Evolutionary conservation across 2,888 invertebrate species (phyloP).

Genomic region (Synanthedon myopaeformis): DNA sequence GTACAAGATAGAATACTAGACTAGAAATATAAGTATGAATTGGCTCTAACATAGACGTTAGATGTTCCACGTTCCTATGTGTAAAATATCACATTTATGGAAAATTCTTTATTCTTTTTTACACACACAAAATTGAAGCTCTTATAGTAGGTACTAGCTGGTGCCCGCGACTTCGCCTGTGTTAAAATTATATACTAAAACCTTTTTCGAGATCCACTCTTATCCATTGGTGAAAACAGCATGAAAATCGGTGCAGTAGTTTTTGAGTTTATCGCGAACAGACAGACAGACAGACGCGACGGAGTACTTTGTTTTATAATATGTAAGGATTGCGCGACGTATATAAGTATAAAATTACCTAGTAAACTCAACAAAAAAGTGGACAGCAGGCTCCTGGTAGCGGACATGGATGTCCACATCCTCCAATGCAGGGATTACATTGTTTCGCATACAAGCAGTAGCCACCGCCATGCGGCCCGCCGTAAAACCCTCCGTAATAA

Average conservation of each 20-base stretch:
- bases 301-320: too few relatives aligned
- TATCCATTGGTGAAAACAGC: too few relatives aligned
- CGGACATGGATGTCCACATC: slow-evolving; percentile 28
- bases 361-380: slow-evolving; percentile 20
- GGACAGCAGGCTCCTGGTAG: slow-evolving; percentile 29
- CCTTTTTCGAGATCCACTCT: too few relatives aligned
- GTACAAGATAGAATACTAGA: too few relatives aligned
- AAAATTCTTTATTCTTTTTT: background rate
- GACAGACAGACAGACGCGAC: too few relatives aligned
- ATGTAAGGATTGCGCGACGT: background rate
- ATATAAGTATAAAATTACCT: slow-evolving; percentile 1
- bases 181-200: too few relatives aligned
- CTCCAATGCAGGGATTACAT: slow-evolving; percentile 25
- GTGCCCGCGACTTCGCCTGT: too few relatives aligned
- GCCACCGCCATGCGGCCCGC: slow-evolving; percentile 45
- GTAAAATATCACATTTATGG: background rate
- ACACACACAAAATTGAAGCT: background rate
- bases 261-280: too few relatives aligned
- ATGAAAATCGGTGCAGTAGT: too few relatives aligned
- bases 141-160: background rate
- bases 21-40: background rate
- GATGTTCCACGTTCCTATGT: background rate
- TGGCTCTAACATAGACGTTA: background rate
- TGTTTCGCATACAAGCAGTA: slow-evolving; percentile 36
- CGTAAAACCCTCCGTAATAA: slow-evolving; percentile 50